Conservation (phyloP, 2,797 vertebrate species). For the Sebastes matsubarae region DNA sequence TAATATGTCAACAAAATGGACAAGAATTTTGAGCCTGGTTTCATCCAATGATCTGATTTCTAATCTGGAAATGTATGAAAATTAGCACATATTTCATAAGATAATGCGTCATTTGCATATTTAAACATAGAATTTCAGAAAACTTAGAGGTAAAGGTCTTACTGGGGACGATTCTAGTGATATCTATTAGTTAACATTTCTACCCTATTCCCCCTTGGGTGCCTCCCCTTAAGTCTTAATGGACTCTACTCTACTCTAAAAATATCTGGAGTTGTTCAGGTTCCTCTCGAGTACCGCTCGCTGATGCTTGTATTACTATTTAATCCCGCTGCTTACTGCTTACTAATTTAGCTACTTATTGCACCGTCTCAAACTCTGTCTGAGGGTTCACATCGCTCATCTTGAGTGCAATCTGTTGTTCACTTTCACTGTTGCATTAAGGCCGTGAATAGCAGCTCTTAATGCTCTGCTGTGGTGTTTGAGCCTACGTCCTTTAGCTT, state of each 20-base stretch:
- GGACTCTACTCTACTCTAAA: background rate
- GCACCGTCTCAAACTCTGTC: background rate
- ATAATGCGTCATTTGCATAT: no score
- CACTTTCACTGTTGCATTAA: background rate
- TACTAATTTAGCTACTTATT: conserved; percentile 5
- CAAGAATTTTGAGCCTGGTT: no score
- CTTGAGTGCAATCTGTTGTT: background rate
- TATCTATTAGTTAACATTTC: no score
- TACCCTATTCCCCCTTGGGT: no score
- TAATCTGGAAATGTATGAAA: no score
- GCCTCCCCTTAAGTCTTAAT: background rate
- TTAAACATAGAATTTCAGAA: no score
- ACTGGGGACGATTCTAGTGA: no score
- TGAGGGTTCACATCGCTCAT: background rate
- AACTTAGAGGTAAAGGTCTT: no score
- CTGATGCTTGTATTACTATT: background rate
- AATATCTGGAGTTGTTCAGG: background rate
- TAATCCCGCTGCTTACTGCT: conserved; percentile 3
- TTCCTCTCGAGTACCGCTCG: background rate
- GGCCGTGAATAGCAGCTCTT: background rate
- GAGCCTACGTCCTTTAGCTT: background rate
- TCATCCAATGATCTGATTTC: no score
- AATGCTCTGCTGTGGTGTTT: background rate
- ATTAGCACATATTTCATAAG: no score
- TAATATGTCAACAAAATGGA: no score